Percentiles rank a stretch among this genome's conserved stretches.
phyloP scores from a whole-genome alignment of 2,888 invertebrate species.

The Agonum fuliginosum region DNA sequence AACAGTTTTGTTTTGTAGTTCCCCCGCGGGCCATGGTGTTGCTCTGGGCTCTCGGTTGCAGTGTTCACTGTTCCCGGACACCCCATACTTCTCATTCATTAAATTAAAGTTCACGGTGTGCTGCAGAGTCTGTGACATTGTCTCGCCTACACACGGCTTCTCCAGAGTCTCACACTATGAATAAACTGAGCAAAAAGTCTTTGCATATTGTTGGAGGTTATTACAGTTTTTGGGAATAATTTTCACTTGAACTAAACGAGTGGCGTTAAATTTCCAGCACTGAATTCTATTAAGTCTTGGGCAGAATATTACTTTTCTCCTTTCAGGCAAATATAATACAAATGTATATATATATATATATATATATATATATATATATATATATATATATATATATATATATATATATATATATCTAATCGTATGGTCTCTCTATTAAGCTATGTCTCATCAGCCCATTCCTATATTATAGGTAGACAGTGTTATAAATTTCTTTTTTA shows the following conservation, averaged over 20 bases:
- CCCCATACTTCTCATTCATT: slow-evolving; percentile 53
- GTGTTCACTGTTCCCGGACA: slow-evolving; percentile 44
- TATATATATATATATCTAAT: no score
- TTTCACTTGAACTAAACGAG: background rate
- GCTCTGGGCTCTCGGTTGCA: background rate
- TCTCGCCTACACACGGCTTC: background rate
- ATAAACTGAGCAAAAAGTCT: slow-evolving; percentile 50
- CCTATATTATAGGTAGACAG: no score
- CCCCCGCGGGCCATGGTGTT: slow-evolving; percentile 51
- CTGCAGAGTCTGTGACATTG: background rate
- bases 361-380: no score
- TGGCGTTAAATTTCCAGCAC: no score
- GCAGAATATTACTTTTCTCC: no score
- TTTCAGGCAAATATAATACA: no score
- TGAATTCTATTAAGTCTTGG: no score
- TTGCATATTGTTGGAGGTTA: slow-evolving; percentile 43
- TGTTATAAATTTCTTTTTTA: no score
- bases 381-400: no score
- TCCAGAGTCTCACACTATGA: slow-evolving; percentile 16
- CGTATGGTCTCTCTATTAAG: no score
- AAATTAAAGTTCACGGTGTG: slow-evolving; percentile 48
- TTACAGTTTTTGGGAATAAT: background rate
- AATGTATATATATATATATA: no score
- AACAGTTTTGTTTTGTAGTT: slow-evolving; percentile 58
- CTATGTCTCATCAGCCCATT: no score